These are phyloP conservation scores for Melospiza melodia DNA, from an alignment of 2,113 vertebrate species.

Conservation along the genomic window DNA sequence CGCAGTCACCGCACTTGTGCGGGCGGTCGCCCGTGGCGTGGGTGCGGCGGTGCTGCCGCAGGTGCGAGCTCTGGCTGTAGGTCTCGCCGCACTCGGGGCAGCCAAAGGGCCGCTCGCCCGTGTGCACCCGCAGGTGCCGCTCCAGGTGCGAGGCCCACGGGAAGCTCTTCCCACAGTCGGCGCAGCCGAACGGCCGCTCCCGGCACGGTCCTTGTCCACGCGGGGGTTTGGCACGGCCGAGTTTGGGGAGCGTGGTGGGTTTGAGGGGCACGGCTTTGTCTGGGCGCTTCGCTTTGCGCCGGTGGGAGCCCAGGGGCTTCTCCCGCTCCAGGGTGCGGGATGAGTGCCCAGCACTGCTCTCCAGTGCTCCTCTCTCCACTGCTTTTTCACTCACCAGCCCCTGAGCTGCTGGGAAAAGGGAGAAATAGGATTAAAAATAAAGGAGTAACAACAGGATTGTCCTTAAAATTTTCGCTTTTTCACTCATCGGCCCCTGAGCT, in stretches of 20 bases:
- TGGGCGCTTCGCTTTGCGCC: not conserved
- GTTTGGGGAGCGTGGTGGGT: accelerated
- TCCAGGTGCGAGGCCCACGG: constrained; percentile 34
- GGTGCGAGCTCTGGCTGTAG: constrained; percentile 55
- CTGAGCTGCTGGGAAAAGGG: not conserved
- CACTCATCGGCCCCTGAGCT: not conserved
- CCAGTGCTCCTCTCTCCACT: accelerated
- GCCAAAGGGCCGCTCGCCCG: constrained; percentile 11
- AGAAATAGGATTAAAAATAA: not conserved
- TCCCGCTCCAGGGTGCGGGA: not conserved
- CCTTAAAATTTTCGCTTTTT: not conserved
- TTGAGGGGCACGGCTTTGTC: not conserved
- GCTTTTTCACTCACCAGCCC: not conserved
- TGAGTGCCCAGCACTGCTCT: accelerated
- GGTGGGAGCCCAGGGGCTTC: not conserved
- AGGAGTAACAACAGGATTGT: not conserved
- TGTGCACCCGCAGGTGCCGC: constrained; percentile 45
- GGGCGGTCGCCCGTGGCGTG: constrained; percentile 17
- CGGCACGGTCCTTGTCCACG: accelerated
- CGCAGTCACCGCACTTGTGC: constrained; percentile 6
- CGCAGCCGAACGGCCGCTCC: not conserved
- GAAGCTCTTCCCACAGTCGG: constrained; percentile 47
- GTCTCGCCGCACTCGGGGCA: constrained; percentile 26
- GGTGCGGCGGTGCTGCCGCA: constrained; percentile 36
- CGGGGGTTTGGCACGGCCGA: not conserved